Evolutionary conservation across 2,888 invertebrate species (phyloP), one percentile per base, ranked within the genome.

Genomic region (Sarcophaga variegata): DNA sequence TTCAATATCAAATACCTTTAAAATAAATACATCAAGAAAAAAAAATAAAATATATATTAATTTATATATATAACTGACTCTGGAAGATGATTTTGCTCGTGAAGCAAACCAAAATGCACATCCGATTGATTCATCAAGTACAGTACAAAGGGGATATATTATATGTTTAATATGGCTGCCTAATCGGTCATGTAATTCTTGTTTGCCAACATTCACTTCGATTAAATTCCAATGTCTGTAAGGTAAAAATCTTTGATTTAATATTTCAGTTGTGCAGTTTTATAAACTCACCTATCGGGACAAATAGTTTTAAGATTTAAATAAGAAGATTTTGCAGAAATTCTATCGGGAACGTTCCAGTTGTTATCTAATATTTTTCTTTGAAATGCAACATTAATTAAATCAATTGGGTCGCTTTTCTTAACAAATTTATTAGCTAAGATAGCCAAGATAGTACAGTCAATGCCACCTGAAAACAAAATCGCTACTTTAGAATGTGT

Each of bases 21-120:
- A 37, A 37, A 10, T 37, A 37, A 37, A 37, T 37, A 37, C 10
- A 37, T 37, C 8, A 37, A 37, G 8, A 37, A 37, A 37, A 37
- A 37, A 37, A 37, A 37, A 37, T 8, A 37, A 22, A 22, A 22
- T 37, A 37, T 8, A 10, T 14, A 14, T 54, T 17, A 14, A 27
- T 37, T 2, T 37, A 6, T 37, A 37, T 8, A 37, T 37, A 37
- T 8, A 17, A 84, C 83, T 86, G 86, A 91, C 91, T 81, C 91
- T 89, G 20, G 89, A 86, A 10, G 90, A 66, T 25, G 91, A 90
- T 70, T 85, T 81, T 72, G 96, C 98, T 90, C 96, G 94, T 70
- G 98, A 96, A 37, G 99, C 99, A 95, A 99, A 99, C 99, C 99
- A 99, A 69, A 97, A 94, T n/a, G 97, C 99, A 92, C 97, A 97